These are phyloP conservation scores for Chaetorhynchus papuensis DNA, from an alignment of 2,113 vertebrate genomes.

Conservation along the genomic window DNA sequence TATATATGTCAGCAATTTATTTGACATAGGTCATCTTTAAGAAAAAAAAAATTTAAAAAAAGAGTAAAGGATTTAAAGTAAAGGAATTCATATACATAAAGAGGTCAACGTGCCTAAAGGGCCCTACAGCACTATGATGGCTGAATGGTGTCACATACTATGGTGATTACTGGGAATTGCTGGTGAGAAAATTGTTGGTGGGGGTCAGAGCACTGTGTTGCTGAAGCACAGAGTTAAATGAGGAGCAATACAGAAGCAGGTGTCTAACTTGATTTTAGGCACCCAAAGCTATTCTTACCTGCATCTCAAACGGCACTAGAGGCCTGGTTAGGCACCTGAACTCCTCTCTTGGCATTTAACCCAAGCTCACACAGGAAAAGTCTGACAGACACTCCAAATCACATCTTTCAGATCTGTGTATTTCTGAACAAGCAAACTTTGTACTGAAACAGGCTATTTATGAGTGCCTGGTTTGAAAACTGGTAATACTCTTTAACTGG, in stretches of 20 bases:
- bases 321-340: not conserved
- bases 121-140: not conserved
- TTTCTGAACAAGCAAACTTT: not conserved
- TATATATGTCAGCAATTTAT: not conserved
- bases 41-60: not conserved
- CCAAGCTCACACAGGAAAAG: not conserved
- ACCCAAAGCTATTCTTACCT: not conserved
- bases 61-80: not conserved
- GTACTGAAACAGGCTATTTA: not conserved
- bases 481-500: not conserved
- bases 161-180: not conserved
- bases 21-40: not conserved
- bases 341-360: not conserved
- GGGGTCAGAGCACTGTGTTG: not conserved
- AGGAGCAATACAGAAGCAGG: not conserved
- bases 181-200: not conserved
- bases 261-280: not conserved
- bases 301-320: not conserved
- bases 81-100: not conserved
- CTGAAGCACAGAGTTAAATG: not conserved
- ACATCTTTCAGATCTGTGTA: not conserved
- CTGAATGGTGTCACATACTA: not conserved
- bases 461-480: not conserved
- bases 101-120: not conserved
- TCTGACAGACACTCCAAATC: not conserved